Conservation (phyloP, 2,797 vertebrate species). For the Prunella strophiata region DNA sequence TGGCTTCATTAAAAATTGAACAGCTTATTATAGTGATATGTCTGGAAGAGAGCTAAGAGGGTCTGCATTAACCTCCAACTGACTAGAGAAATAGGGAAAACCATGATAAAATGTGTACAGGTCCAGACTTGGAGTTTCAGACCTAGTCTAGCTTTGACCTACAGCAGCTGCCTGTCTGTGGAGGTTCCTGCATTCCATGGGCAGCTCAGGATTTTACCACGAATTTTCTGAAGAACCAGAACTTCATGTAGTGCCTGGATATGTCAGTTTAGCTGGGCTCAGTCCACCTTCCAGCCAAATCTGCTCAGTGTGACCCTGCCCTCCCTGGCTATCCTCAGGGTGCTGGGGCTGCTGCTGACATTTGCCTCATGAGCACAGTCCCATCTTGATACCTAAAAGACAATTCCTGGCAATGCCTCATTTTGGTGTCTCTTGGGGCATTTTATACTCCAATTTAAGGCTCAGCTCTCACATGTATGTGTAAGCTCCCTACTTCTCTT, state of each 20-base stretch:
- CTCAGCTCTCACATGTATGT: accelerated
- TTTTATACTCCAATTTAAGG: background rate
- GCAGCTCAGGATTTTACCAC: background rate
- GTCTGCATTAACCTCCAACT: background rate
- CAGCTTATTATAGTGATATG: background rate
- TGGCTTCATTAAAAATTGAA: conserved; percentile 56
- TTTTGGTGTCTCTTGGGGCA: background rate
- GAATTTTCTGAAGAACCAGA: background rate
- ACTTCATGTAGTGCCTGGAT: background rate
- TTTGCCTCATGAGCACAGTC: background rate
- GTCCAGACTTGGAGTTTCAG: background rate
- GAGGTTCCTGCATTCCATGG: background rate
- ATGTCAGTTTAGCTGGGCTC: background rate
- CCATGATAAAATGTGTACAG: background rate
- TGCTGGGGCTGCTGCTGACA: background rate
- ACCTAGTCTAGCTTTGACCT: background rate
- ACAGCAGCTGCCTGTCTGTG: background rate
- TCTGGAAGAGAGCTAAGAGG: background rate
- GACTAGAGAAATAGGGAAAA: background rate
- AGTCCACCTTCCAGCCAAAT: background rate
- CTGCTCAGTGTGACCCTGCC: accelerated
- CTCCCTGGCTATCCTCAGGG: background rate
- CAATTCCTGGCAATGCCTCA: background rate
- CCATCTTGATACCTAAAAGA: background rate
- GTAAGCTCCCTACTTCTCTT: background rate